Conservation (phyloP, 2,113 vertebrate species). For the Microtus oregoni region DNA sequence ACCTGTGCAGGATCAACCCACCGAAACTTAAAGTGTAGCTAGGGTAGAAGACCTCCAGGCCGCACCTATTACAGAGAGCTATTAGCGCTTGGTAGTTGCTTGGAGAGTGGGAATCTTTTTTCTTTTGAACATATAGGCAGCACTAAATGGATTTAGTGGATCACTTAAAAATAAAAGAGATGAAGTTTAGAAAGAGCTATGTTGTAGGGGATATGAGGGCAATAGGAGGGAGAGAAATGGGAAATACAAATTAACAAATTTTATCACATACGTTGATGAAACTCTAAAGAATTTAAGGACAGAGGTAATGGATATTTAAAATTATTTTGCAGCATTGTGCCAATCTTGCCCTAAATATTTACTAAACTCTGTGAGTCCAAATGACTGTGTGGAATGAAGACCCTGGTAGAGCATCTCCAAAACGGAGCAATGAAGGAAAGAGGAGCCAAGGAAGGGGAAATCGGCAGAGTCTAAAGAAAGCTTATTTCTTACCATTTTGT, state of each 20-base stretch:
- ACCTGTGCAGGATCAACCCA: neutral
- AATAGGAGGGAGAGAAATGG: neutral
- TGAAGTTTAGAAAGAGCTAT: neutral
- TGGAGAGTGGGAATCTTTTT: neutral
- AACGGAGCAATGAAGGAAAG: neutral
- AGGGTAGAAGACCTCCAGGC: neutral
- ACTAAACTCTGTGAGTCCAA: neutral
- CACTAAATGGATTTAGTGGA: neutral
- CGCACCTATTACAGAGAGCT: neutral
- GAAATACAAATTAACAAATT: neutral
- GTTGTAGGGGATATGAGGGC: neutral
- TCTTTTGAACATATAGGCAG: neutral
- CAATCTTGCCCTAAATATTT: neutral
- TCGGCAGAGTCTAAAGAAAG: neutral
- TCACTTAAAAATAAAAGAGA: neutral
- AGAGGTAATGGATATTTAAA: neutral
- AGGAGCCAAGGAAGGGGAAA: neutral
- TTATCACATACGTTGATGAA: neutral
- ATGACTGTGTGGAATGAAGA: neutral
- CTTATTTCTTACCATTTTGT: neutral
- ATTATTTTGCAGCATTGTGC: neutral
- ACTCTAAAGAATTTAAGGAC: neutral
- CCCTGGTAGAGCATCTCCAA: neutral
- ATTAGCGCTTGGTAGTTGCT: neutral
- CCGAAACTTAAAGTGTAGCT: too few relatives aligned